Conservation (phyloP, 1,140 invertebrate genomes). For the Euura lappo region DNA sequence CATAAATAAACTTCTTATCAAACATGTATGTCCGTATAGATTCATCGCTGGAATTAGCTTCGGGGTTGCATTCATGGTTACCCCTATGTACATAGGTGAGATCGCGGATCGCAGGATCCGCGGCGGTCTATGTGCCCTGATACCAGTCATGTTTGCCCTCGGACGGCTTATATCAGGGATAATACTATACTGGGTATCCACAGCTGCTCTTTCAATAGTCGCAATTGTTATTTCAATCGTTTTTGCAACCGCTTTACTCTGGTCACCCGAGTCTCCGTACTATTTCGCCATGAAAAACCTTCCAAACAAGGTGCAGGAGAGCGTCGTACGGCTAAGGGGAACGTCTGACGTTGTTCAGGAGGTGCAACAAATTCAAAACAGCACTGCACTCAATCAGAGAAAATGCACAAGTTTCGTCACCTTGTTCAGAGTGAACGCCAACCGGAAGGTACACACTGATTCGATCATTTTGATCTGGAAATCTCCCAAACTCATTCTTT, state of each 20-base stretch:
- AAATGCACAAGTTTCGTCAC: too few relatives aligned
- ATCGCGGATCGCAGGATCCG: conserved; percentile 66
- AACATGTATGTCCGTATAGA: conserved; percentile 18
- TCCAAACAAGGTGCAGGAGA: too few relatives aligned
- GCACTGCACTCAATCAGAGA: too few relatives aligned
- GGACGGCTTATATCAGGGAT: conserved; percentile 71
- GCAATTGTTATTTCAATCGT: conserved; percentile 61
- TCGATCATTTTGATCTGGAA: too few relatives aligned
- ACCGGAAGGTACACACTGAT: too few relatives aligned
- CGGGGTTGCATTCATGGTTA: conserved; percentile 67
- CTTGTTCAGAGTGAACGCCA: too few relatives aligned
- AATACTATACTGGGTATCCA: conserved; percentile 64
- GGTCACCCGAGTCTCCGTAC: conserved; percentile 76
- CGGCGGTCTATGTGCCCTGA: conserved; percentile 68
- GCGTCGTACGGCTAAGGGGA: too few relatives aligned
- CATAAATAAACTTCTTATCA: too few relatives aligned
- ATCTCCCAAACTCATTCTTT: too few relatives aligned
- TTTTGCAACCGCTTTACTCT: conserved; percentile 65
- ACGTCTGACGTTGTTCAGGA: too few relatives aligned
- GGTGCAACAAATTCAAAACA: too few relatives aligned
- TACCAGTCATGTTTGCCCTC: conserved; percentile 60
- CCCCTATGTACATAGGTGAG: conserved; percentile 68
- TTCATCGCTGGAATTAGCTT: conserved; percentile 66
- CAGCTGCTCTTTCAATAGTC: conserved; percentile 61
- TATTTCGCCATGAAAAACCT: conserved; percentile 34